phyloP scores from a whole-genome alignment of 2,888 invertebrate genomes.

The Oxycera nigricornis region DNA sequence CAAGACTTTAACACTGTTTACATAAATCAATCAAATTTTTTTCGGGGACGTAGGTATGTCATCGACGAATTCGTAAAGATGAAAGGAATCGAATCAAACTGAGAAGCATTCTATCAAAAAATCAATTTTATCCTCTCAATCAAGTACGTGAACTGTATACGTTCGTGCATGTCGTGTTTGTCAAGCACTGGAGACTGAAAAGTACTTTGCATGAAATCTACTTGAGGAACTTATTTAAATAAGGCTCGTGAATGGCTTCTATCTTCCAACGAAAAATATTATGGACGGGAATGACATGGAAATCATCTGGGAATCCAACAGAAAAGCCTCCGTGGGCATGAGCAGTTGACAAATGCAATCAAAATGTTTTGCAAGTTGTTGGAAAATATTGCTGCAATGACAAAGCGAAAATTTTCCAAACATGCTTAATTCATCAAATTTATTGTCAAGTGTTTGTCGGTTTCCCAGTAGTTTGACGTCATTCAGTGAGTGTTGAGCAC shows the following conservation, averaged over 20 bases:
- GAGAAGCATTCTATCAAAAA: conserved; percentile 29
- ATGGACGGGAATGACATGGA: conserved; percentile 7
- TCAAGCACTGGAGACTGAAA: conserved; percentile 24
- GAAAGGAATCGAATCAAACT: conserved; percentile 30
- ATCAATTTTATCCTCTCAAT: conserved; percentile 37
- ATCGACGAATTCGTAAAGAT: conserved; percentile 16
- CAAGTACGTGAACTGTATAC: conserved; percentile 26
- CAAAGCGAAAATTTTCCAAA: too few species aligned
- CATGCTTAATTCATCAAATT: too few species aligned
- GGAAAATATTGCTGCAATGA: too few species aligned
- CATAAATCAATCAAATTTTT: conserved; percentile 36
- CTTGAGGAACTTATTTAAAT: conserved; percentile 25
- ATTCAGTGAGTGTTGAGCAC: too few species aligned
- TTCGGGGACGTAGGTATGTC: not conserved
- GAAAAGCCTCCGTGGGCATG: not conserved
- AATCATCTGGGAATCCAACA: not conserved
- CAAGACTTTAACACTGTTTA: conserved; percentile 37
- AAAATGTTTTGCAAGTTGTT: too few species aligned
- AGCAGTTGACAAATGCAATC: not conserved
- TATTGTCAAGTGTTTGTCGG: too few species aligned
- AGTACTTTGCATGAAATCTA: conserved; percentile 10
- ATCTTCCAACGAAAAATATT: conserved; percentile 5
- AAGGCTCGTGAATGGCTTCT: conserved; percentile 21
- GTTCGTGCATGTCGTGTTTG: conserved; percentile 25
- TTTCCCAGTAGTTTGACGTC: too few species aligned